Evolutionary conservation across 2,113 vertebrate species (phyloP).

Genomic region (Saccopteryx leptura): DNA sequence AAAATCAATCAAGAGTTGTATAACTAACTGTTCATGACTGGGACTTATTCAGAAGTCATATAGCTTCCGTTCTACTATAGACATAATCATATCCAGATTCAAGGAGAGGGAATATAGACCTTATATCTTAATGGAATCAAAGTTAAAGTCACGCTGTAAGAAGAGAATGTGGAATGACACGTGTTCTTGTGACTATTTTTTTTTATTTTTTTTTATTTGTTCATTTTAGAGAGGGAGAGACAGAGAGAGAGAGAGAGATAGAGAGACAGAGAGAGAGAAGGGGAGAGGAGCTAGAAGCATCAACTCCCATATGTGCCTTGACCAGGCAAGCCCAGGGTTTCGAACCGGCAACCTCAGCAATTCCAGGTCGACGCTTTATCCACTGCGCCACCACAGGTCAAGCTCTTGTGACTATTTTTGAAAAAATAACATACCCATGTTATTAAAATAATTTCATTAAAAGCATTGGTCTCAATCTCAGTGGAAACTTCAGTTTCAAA

Average conservation of each 20-base stretch:
- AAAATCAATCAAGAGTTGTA: not conserved
- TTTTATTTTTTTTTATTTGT: too few relatives aligned
- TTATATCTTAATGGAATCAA: not conserved
- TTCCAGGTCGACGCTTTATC: too few relatives aligned
- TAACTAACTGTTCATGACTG: not conserved
- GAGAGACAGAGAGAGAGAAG: too few relatives aligned
- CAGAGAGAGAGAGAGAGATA: too few relatives aligned
- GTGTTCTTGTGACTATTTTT: not conserved
- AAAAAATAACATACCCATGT: not conserved
- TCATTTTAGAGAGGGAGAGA: too few relatives aligned
- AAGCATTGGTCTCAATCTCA: not conserved
- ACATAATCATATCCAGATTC: not conserved
- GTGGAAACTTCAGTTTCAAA: not conserved
- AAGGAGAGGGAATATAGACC: not conserved
- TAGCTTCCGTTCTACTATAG: not conserved
- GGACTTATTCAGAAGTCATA: not conserved
- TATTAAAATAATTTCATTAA: slow-evolving; percentile 1
- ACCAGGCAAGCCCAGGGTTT: too few relatives aligned
- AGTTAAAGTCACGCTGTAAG: not conserved
- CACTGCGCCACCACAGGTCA: too few relatives aligned
- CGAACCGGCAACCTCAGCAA: too few relatives aligned
- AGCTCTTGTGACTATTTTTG: not conserved
- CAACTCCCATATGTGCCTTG: too few relatives aligned
- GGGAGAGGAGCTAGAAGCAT: too few relatives aligned
- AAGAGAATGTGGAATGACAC: not conserved